A percentile compares a stretch with the other conserved stretches of the same genome.
Conservation (phyloP, 2,888 invertebrate genomes). For the Dioctria linearis region DNA sequence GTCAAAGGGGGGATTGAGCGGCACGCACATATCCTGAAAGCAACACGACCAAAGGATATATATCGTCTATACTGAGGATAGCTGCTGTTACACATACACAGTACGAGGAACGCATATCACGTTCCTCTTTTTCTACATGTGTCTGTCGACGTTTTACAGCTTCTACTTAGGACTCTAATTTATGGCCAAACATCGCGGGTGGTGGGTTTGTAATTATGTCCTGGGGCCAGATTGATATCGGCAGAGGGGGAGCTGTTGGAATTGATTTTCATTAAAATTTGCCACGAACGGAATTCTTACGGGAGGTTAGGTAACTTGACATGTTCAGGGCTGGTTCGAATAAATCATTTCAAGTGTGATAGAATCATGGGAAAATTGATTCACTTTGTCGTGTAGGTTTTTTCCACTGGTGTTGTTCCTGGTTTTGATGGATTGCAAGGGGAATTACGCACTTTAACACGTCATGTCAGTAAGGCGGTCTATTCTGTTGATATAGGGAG, state of each 20-base stretch:
- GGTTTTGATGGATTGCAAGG: slow-evolving; percentile 44
- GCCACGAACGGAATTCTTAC: slow-evolving; percentile 19
- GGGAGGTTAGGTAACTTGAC: slow-evolving; percentile 19
- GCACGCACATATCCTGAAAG: slow-evolving; percentile 43
- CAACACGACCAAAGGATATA: slow-evolving; percentile 16
- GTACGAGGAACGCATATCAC: not conserved
- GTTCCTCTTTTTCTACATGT: slow-evolving; percentile 24
- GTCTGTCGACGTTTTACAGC: slow-evolving; percentile 45
- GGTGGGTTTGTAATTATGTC: slow-evolving; percentile 44
- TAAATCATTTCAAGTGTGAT: slow-evolving; percentile 49
- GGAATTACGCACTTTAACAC: slow-evolving; percentile 51
- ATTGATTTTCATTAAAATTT: slow-evolving; percentile 52
- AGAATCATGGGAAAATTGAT: slow-evolving; percentile 51
- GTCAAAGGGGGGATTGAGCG: not conserved
- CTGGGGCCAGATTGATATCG: not conserved
- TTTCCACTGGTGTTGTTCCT: slow-evolving; percentile 16
- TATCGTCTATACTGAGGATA: slow-evolving; percentile 23
- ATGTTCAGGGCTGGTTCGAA: slow-evolving; percentile 31
- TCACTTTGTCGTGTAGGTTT: slow-evolving; percentile 46
- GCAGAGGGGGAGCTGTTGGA: slow-evolving; percentile 1
- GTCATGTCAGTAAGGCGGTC: slow-evolving; percentile 44
- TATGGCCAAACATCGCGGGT: slow-evolving; percentile 52
- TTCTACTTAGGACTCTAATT: slow-evolving; percentile 46
- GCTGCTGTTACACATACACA: slow-evolving; percentile 1
- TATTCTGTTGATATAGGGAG: slow-evolving; percentile 10